Evolutionary conservation across 2,113 vertebrate species (phyloP), one percentile per base, ranked within the genome.

Genomic region (Lucifuga dentata): DNA sequence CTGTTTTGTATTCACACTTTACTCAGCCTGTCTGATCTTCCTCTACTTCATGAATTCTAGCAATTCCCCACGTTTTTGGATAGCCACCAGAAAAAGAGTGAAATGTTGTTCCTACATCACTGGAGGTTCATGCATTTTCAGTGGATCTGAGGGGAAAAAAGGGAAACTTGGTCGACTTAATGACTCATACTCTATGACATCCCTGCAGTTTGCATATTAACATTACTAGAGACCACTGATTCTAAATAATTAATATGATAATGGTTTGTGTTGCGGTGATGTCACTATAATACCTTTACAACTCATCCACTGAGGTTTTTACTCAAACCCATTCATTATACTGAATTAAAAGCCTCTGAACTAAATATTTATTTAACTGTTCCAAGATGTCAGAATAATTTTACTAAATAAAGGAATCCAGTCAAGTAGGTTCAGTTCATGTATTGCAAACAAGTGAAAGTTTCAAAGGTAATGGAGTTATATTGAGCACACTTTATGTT

Each of bases 11-110:
- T 23, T 11, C 48, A 52, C 26, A 17, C 17, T 32, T 51, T 56
- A 60, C 46, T 65, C 52, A 38, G 21, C 33, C 38, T 48, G 24
- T 60, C 17, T 75, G 48, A 33, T 62, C 53, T 48, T 53, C 50
- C 19, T 49, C 49, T 51, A n/a, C 38, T 51, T 51, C 21, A 44
- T 12, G 26, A 29, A 5, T 29, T 29, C 44, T 16, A 16, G 20
- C 49, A 33, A 66, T 65, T 61, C 36, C 40, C 49, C 62, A 23
- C 15, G 26, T 7, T 7, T 29, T 29, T 49, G 19, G 66, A 62
- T 38, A 71, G 21, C 29, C 65, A 53, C 57, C 46, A 55, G 9
- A 70, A 11, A 65, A 59, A 43, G 3, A 43, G 23, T 5, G 32
- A 32, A 11, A 50, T 38, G 50, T 69, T 62, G 1, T 40, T 68